These are phyloP conservation scores for Aelia acuminata DNA, from an alignment of 2,888 invertebrate genomes.

Conservation along the genomic window DNA sequence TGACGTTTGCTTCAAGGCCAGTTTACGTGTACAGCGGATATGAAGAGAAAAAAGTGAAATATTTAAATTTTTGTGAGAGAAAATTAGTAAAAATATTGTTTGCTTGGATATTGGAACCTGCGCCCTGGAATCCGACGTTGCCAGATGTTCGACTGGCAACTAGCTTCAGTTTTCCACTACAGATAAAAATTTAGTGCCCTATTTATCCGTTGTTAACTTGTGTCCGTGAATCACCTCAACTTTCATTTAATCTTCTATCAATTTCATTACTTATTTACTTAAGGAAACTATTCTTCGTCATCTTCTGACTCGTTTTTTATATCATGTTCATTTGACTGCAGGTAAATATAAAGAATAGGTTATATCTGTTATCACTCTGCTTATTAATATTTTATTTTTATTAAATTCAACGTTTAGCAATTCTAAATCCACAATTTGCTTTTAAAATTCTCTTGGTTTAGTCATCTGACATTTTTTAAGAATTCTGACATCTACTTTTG, in stretches of 20 bases:
- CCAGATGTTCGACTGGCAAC: conserved; percentile 38
- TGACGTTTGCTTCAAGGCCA: conserved; percentile 39
- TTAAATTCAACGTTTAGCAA: background rate
- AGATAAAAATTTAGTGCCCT: conserved; percentile 7
- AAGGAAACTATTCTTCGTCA: background rate
- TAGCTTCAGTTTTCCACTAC: conserved; percentile 24
- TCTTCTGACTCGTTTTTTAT: background rate
- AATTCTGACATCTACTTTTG: conserved; percentile 29
- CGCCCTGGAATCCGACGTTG: conserved; percentile 39
- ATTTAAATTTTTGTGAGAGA: background rate
- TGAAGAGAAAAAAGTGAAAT: background rate
- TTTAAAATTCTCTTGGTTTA: background rate
- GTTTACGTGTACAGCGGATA: conserved; percentile 32
- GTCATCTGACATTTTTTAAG: background rate
- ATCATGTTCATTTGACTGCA: conserved; percentile 29
- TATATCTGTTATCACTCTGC: conserved; percentile 35
- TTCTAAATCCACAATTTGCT: background rate
- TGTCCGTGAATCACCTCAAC: background rate
- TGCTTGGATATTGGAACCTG: conserved; percentile 35
- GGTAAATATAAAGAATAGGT: conserved; percentile 41
- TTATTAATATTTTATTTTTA: background rate
- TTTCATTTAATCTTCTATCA: conserved; percentile 30
- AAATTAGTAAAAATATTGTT: conserved; percentile 21
- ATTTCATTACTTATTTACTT: background rate
- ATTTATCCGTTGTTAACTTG: conserved; percentile 13